phyloP scores from a whole-genome alignment of 2,113 vertebrate species.

The Channa maculata region DNA sequence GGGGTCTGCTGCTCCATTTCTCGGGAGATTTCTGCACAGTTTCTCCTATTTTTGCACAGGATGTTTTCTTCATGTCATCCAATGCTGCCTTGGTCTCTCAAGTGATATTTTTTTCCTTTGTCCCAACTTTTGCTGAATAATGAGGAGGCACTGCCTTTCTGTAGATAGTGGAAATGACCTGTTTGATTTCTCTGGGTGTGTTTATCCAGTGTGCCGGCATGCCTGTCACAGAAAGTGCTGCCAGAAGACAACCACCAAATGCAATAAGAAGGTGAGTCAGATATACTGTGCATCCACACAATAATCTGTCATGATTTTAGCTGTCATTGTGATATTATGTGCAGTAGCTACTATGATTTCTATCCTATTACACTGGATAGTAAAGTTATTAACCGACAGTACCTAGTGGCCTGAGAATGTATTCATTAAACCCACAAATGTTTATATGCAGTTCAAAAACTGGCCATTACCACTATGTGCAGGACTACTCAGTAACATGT shows the following conservation, averaged over 20 bases:
- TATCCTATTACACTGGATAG: not conserved
- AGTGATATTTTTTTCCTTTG: slow-evolving; percentile 8
- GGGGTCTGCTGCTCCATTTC: slow-evolving; percentile 68
- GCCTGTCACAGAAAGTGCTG: slow-evolving; percentile 99
- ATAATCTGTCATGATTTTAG: slow-evolving; percentile 50
- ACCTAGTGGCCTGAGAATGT: not conserved
- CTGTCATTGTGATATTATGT: not conserved
- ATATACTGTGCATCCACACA: slow-evolving; percentile 24
- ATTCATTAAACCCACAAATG: not conserved
- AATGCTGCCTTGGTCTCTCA: slow-evolving; percentile 33
- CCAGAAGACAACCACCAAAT: slow-evolving; percentile 92
- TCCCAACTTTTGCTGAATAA: slow-evolving; percentile 46
- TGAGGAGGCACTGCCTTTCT: slow-evolving; percentile 74
- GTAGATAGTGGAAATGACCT: slow-evolving; percentile 69
- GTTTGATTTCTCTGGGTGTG: slow-evolving; percentile 77
- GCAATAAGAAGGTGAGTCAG: slow-evolving; percentile 94
- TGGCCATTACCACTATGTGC: not conserved
- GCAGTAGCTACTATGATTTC: not conserved
- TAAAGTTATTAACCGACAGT: not conserved
- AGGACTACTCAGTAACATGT: not conserved
- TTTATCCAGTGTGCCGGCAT: slow-evolving; percentile 92
- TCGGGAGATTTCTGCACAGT: slow-evolving; percentile 55
- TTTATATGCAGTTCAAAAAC: not conserved
- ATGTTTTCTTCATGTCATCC: slow-evolving; percentile 61
- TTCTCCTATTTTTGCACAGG: slow-evolving; percentile 59